Conservation (phyloP, 2,113 vertebrate species). For the human (Homo sapiens) region DNA sequence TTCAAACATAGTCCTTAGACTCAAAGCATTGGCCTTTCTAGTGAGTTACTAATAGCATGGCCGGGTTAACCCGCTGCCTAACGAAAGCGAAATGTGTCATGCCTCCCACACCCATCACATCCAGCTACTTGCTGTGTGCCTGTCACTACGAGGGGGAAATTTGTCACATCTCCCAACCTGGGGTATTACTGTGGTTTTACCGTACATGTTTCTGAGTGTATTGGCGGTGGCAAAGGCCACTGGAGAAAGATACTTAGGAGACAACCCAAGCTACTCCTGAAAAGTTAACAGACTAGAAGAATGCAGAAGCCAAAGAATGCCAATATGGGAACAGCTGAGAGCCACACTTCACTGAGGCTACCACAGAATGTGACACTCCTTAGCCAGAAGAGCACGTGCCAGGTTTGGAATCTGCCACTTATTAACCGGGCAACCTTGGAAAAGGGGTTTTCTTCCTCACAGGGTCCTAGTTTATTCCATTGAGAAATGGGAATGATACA, state of each 20-base stretch:
- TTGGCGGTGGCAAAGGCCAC: not conserved
- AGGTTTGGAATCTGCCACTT: not conserved
- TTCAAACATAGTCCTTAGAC: not conserved
- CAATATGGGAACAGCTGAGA: not conserved
- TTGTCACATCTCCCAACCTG: not conserved
- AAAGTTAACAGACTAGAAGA: not conserved
- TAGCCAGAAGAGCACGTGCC: rapidly evolving
- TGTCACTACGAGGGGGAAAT: not conserved
- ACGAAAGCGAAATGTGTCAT: not conserved
- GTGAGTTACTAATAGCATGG: not conserved
- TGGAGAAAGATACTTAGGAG: not conserved
- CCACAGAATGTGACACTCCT: rapidly evolving
- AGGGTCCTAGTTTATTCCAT: not conserved
- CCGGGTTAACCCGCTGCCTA: not conserved
- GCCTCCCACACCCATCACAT: not conserved
- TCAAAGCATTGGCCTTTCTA: not conserved
- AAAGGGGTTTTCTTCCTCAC: not conserved
- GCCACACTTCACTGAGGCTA: rapidly evolving
- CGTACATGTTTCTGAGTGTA: not conserved
- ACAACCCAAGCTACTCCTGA: not conserved
- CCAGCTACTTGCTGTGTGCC: not conserved
- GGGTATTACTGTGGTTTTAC: not conserved
- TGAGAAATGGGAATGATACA: not conserved
- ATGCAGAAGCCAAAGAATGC: not conserved
- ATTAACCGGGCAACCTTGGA: not conserved